phyloP scores from a whole-genome alignment of 2,113 vertebrate species.

The Protobothrops mucrosquamatus region DNA sequence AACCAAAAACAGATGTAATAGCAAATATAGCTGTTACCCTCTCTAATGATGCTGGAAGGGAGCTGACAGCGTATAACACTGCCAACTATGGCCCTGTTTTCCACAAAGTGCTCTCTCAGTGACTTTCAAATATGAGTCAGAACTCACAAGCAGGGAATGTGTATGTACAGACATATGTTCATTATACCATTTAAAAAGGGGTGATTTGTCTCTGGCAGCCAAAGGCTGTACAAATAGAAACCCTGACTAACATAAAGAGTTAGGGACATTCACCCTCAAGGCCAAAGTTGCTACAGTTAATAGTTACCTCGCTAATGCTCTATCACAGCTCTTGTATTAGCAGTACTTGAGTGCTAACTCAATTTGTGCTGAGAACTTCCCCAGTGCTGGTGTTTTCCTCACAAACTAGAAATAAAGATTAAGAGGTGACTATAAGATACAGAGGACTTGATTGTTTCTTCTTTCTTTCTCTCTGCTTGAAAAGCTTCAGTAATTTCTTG shows the following conservation, averaged over 20 bases:
- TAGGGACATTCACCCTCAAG: background rate
- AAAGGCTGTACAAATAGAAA: constrained; percentile 7
- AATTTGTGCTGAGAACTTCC: background rate
- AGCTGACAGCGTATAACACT: constrained; percentile 13
- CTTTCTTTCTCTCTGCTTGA: background rate
- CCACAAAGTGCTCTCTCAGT: background rate
- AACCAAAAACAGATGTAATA: constrained; percentile 14
- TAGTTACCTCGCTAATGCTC: background rate
- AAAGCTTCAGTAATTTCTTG: background rate
- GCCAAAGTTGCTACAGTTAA: constrained; percentile 3
- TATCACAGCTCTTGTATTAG: background rate
- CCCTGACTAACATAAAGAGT: constrained; percentile 3
- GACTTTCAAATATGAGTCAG: constrained; percentile 18
- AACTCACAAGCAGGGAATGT: background rate
- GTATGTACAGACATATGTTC: constrained; percentile 8
- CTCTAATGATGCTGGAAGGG: background rate
- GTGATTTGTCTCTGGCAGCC: background rate
- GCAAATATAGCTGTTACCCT: constrained; percentile 2
- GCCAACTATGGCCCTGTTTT: background rate
- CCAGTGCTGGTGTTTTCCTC: background rate
- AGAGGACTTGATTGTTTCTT: background rate
- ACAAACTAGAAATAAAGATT: background rate
- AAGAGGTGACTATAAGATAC: background rate
- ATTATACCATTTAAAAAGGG: background rate
- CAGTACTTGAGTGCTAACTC: constrained; percentile 3